These are phyloP conservation scores for Clivina fossor DNA, from an alignment of 2,888 invertebrate genomes.

Conservation along the genomic window DNA sequence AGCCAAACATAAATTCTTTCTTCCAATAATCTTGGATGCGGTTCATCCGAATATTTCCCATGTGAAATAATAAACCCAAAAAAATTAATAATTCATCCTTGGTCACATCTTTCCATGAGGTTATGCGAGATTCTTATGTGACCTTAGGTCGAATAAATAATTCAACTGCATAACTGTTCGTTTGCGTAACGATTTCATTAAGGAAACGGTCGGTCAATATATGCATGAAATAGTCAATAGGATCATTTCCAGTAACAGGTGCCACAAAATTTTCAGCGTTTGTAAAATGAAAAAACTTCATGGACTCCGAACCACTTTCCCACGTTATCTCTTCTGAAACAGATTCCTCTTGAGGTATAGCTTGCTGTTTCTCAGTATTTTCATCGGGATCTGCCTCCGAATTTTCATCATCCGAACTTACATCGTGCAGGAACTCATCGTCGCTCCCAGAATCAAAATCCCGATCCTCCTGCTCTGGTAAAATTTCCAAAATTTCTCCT, in stretches of 20 bases:
- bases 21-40: slow-evolving; percentile 49
- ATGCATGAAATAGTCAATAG: no score
- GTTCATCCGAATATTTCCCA: slow-evolving; percentile 46
- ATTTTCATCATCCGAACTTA: slow-evolving; percentile 31
- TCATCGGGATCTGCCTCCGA: slow-evolving; percentile 27
- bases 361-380: slow-evolving; percentile 25
- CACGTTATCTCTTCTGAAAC: slow-evolving; percentile 5
- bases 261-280: no score
- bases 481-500: slow-evolving; percentile 22
- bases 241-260: no score
- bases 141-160: slow-evolving; percentile 21
- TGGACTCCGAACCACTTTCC: not conserved
- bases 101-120: no score
- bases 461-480: slow-evolving; percentile 21
- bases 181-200: slow-evolving; percentile 6
- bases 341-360: slow-evolving; percentile 27
- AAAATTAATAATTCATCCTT: no score
- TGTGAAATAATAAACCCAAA: no score
- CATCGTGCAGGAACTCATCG: slow-evolving; percentile 27
- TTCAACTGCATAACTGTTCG: slow-evolving; percentile 15
- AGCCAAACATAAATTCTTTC: slow-evolving; percentile 45
- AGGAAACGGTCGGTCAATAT: slow-evolving; percentile 7
- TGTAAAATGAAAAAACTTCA: no score
- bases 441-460: slow-evolving; percentile 29
- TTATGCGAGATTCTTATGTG: no score